These are phyloP conservation scores for Charadrius vociferus DNA, from an alignment of 2,113 vertebrate genomes.

Conservation along the genomic window DNA sequence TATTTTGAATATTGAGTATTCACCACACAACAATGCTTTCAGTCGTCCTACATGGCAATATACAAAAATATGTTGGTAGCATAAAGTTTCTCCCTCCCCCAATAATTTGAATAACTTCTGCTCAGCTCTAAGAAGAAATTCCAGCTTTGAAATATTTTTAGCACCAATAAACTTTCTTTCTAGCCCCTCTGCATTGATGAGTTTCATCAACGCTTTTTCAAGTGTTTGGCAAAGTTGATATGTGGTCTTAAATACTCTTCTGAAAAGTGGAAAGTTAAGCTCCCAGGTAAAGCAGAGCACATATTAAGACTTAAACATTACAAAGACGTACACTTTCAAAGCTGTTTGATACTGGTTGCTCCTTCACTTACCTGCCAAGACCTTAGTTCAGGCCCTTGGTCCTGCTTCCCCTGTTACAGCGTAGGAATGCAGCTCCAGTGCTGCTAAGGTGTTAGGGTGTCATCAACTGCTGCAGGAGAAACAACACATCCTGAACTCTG, in stretches of 20 bases:
- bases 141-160: neutral
- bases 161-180: neutral
- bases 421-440: constrained; percentile 72
- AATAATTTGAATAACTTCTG: neutral
- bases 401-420: constrained; percentile 73
- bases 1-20: neutral
- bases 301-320: constrained; percentile 69
- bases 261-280: constrained; percentile 8
- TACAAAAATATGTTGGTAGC: neutral
- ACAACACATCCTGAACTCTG: constrained; percentile 74
- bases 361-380: constrained; percentile 73
- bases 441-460: constrained; percentile 72
- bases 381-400: constrained; percentile 73
- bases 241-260: neutral
- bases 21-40: neutral
- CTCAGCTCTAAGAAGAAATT: neutral
- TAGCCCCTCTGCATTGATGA: neutral
- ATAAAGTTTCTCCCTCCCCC: neutral
- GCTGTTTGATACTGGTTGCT: constrained; percentile 54
- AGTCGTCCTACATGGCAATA: neutral
- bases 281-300: constrained; percentile 47
- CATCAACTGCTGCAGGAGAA: constrained; percentile 74
- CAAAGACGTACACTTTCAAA: constrained; percentile 61
- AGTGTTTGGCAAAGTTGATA: neutral
- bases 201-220: neutral